These are phyloP conservation scores for Coregonus ussuriensis DNA, from an alignment of 2,797 vertebrate genomes.

Conservation along the genomic window DNA sequence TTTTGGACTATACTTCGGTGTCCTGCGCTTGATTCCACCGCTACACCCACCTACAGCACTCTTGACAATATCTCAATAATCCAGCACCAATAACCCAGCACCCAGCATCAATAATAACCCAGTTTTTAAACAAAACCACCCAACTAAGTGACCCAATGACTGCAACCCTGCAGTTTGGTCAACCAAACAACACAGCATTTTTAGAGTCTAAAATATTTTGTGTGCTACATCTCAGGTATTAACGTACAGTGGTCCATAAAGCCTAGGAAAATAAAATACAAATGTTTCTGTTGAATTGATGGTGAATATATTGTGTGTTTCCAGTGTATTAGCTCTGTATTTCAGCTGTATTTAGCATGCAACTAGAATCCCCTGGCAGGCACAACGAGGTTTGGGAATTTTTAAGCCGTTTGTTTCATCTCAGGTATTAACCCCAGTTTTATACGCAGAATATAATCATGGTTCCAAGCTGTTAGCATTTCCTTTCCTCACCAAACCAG, in stretches of 20 bases:
- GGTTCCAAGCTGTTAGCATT: conserved; percentile 72
- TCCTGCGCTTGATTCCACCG: too few species aligned
- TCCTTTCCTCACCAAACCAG: conserved; percentile 70
- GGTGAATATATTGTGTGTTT: conserved; percentile 53
- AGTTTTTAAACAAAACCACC: too few species aligned
- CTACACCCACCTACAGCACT: too few species aligned
- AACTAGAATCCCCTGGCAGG: conserved; percentile 70
- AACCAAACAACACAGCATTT: too few species aligned
- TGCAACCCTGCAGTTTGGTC: too few species aligned
- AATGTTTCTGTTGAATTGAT: conserved; percentile 55
- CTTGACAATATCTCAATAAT: too few species aligned
- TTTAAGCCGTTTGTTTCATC: conserved; percentile 80
- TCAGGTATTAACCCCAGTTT: conserved; percentile 79
- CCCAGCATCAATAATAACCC: too few species aligned
- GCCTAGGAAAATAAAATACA: too few species aligned
- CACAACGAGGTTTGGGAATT: conserved; percentile 68
- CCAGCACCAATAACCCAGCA: too few species aligned
- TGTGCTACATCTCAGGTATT: conserved; percentile 35
- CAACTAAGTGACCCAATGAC: too few species aligned
- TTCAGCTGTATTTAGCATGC: conserved; percentile 54
- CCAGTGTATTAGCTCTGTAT: conserved; percentile 41
- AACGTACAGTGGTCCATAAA: too few species aligned
- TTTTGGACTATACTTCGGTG: too few species aligned
- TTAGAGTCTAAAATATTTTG: neutral
- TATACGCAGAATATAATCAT: conserved; percentile 75